Conservation (phyloP, 2,888 invertebrate species). For the Mythimna loreyi region DNA sequence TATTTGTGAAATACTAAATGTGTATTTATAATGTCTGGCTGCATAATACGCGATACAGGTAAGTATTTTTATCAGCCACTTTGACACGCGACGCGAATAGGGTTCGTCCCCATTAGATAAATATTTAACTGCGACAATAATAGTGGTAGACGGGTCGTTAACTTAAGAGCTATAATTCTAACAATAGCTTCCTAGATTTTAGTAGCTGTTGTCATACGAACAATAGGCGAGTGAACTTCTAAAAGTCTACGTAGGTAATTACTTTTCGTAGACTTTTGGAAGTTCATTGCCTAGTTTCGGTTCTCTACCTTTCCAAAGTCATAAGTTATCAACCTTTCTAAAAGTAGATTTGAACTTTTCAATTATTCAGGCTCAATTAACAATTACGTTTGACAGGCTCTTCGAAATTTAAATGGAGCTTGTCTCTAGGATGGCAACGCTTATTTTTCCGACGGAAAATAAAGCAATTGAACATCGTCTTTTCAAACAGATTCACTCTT, state of each 20-base stretch:
- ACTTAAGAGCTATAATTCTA: slow-evolving; percentile 10
- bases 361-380: slow-evolving; percentile 26
- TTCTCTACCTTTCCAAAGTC: slow-evolving; percentile 40
- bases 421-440: background rate
- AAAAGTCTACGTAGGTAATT: background rate
- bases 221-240: slow-evolving; percentile 19
- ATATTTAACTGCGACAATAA: slow-evolving; percentile 27
- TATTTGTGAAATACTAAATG: slow-evolving; percentile 24
- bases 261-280: too few relatives aligned
- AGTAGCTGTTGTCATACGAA: slow-evolving; percentile 23
- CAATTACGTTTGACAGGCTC: too few relatives aligned
- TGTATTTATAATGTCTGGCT: slow-evolving; percentile 44
- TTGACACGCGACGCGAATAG: slow-evolving; percentile 44
- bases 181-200: slow-evolving; percentile 1
- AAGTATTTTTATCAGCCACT: slow-evolving; percentile 44
- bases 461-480: too few relatives aligned
- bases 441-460: too few relatives aligned
- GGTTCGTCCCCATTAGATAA: slow-evolving; percentile 37
- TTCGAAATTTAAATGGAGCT: too few relatives aligned
- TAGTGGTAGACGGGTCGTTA: slow-evolving; percentile 29
- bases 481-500: too few relatives aligned
- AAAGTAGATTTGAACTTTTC: slow-evolving; percentile 24
- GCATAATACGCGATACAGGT: slow-evolving; percentile 36
- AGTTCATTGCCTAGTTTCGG: slow-evolving; percentile 24
- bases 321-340: slow-evolving; percentile 33